phyloP scores from a whole-genome alignment of 2,888 invertebrate species.

The Archaeoteleia sp. region DNA sequence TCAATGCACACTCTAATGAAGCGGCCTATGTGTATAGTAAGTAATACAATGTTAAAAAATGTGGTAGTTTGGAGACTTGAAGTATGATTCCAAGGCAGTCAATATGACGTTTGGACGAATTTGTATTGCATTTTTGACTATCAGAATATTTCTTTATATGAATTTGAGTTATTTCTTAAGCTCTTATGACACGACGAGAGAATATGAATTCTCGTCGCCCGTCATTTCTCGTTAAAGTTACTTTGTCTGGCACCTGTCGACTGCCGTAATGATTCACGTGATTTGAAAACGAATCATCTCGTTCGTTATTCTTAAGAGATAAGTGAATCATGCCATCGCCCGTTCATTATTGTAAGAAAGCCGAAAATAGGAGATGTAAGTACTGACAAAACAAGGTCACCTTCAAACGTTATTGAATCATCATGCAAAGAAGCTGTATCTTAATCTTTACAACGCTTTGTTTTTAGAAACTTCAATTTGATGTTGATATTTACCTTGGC shows the following conservation, averaged over 20 bases:
- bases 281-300: slow-evolving; percentile 47
- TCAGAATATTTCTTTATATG: slow-evolving; percentile 2
- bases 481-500: slow-evolving; percentile 80
- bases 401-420: slow-evolving; percentile 16
- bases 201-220: slow-evolving; percentile 27
- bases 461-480: not conserved
- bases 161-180: slow-evolving; percentile 22
- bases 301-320: slow-evolving; percentile 57
- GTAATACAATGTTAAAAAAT: slow-evolving; percentile 16
- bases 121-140: not conserved
- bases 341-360: slow-evolving; percentile 20
- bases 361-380: slow-evolving; percentile 34
- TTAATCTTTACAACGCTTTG: too few species aligned
- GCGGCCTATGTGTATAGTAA: slow-evolving; percentile 18
- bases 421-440: too few species aligned
- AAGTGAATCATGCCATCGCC: slow-evolving; percentile 48
- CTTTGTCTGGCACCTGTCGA: slow-evolving; percentile 36
- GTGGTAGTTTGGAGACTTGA: slow-evolving; percentile 12
- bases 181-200: slow-evolving; percentile 27
- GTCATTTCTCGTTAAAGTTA: slow-evolving; percentile 34
- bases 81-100: slow-evolving; percentile 11
- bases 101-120: slow-evolving; percentile 1
- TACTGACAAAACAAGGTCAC: slow-evolving; percentile 18
- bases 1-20: slow-evolving; percentile 15
- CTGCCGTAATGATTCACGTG: slow-evolving; percentile 34